phyloP scores from a whole-genome alignment of 2,888 invertebrate genomes.

The Ceraclea dissimilis region DNA sequence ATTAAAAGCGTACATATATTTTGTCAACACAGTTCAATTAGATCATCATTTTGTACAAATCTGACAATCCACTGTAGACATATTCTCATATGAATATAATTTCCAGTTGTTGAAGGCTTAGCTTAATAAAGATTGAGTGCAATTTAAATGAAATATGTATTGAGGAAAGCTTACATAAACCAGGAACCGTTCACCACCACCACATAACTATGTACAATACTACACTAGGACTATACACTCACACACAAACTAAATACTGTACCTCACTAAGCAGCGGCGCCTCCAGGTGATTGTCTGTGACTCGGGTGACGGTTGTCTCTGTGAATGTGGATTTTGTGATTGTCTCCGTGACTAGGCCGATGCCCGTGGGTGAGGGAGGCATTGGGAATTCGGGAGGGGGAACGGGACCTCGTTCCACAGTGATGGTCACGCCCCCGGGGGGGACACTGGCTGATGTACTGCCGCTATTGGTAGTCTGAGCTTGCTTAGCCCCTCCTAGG shows the following conservation, averaged over 20 bases:
- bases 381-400: constrained; percentile 58
- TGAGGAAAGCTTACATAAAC: too few species aligned
- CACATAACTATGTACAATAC: too few species aligned
- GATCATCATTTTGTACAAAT: too few species aligned
- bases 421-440: constrained; percentile 67
- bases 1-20: too few species aligned
- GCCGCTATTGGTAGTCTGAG: constrained; percentile 27
- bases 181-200: too few species aligned
- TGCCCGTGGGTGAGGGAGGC: constrained; percentile 75
- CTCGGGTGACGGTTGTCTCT: constrained; percentile 88
- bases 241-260: constrained; percentile 28
- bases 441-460: constrained; percentile 34
- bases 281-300: constrained; percentile 86
- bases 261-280: constrained; percentile 86
- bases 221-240: too few species aligned
- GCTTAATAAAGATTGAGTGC: too few species aligned
- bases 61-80: too few species aligned
- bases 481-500: constrained; percentile 39
- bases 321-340: constrained; percentile 95
- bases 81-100: too few species aligned
- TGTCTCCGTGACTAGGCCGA: constrained; percentile 87
- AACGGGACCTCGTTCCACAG: constrained; percentile 65
- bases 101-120: too few species aligned
- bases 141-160: too few species aligned
- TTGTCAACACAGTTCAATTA: too few species aligned